A percentile compares a stretch with the other conserved stretches of the same genome.
phyloP scores from a whole-genome alignment of 2,888 invertebrate genomes.

The Brachylomia viminalis region DNA sequence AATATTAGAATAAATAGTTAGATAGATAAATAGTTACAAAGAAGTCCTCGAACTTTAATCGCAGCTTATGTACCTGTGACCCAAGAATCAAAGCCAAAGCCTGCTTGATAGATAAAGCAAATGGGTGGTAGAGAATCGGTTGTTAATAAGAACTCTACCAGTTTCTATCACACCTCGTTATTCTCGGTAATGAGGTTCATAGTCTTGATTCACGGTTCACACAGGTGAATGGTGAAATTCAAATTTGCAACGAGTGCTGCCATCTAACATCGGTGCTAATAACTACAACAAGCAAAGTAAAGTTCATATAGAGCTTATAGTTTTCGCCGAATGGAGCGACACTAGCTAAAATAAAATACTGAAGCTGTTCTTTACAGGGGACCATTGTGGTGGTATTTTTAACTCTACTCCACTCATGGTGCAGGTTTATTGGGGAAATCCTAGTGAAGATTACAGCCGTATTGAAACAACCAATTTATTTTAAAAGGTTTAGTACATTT shows the following conservation, averaged over 20 bases:
- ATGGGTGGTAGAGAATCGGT: not conserved
- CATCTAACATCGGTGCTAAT: conserved; percentile 13
- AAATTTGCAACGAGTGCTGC: conserved; percentile 29
- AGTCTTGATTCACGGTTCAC: not conserved
- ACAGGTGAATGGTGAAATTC: not conserved
- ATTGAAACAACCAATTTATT: not conserved
- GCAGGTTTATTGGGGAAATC: not conserved
- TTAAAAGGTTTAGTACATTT: no score
- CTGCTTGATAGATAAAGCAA: not conserved
- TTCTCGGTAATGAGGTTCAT: not conserved
- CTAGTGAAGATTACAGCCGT: not conserved
- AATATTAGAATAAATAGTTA: not conserved
- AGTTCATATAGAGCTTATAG: not conserved
- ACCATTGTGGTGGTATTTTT: not conserved
- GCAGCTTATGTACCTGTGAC: not conserved
- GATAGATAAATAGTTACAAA: not conserved
- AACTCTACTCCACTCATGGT: no score
- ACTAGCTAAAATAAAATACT: not conserved
- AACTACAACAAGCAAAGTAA: conserved; percentile 14
- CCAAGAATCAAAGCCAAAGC: not conserved
- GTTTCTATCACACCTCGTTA: not conserved
- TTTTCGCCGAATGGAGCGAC: conserved; percentile 3
- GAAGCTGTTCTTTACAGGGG: not conserved
- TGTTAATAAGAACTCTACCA: not conserved
- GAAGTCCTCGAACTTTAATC: not conserved